Evolutionary conservation across 2,113 vertebrate species (phyloP), one percentile per base, ranked within the genome.

Genomic region (Kryptolebias marmoratus): DNA sequence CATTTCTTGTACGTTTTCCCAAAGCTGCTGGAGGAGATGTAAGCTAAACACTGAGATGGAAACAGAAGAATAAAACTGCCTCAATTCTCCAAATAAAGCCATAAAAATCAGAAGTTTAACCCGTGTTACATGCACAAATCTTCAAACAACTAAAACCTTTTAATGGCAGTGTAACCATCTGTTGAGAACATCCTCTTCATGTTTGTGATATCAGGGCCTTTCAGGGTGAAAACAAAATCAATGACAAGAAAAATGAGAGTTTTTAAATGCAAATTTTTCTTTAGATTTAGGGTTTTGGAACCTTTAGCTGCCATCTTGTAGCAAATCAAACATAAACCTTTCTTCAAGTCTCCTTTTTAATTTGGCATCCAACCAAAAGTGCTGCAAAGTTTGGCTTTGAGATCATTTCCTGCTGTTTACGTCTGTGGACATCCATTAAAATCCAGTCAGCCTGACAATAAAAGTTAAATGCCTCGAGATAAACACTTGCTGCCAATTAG

Each of bases 401-500:
- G 36, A 39, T 45, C 44, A 61, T 45, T 61, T 61, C 58, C 8
- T 36, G 31, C 44, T 27, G 58, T 61, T 61, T 61, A 61, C 14
- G 58, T 61, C 58, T 61, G 58, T 18, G 44, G 58, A 45, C 58
- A 61, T 45, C 42, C 58, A 61, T 61, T 61, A 61, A 61, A 61
- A 44, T 27, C 45, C 58, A 44, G 58, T 61, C 58, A 45, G 58
- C 44, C 58, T 39, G 27, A n/a, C 11, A 18, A 39, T 60, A 15
- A 45, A 44, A 27, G 58, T 45, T 45, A 61, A 61, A 39, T 36
- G 58, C 58, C 58, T 44, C 22, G 5, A 61, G 58, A 61, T 61
- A 61, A 45, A 61, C 58, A 27, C 58, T 61, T 27, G 58, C 5
- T 61, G 58, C 58, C 58, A 61, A 44, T 61, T 61, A 61, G 44